Conservation (phyloP, 2,797 vertebrate species). For the Odontamblyopus lacepedii region DNA sequence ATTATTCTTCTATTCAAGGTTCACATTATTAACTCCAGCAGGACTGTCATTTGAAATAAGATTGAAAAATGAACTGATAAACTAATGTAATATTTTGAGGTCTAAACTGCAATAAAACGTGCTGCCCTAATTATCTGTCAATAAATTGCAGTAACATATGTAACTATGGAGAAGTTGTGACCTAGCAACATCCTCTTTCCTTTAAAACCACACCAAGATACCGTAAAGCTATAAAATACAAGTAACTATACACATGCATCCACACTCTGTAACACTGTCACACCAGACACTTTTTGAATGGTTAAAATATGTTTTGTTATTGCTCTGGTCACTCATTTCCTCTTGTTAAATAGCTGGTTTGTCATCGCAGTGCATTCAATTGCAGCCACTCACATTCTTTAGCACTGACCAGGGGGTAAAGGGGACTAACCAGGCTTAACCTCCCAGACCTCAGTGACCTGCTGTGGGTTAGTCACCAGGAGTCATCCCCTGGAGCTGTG, state of each 20-base stretch:
- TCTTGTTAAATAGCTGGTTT: constrained; percentile 16
- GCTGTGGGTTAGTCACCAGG: constrained; percentile 28
- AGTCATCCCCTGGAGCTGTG: constrained; percentile 28
- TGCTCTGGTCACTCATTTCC: constrained; percentile 3
- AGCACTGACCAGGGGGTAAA: constrained; percentile 27
- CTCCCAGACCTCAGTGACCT: constrained; percentile 33
- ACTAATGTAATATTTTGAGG: too few relatives aligned
- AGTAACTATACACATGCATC: not conserved
- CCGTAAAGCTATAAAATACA: constrained; percentile 7
- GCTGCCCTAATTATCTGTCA: not conserved
- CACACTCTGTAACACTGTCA: not conserved
- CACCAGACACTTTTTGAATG: not conserved
- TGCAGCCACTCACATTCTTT: constrained; percentile 23
- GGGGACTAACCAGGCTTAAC: constrained; percentile 50
- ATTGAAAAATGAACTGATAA: too few relatives aligned
- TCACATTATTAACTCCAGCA: too few relatives aligned
- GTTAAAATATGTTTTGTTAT: not conserved
- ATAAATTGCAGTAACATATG: not conserved
- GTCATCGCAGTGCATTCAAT: constrained; percentile 27
- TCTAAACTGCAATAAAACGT: not conserved
- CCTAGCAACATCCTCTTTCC: constrained; percentile 53
- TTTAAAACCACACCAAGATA: not conserved
- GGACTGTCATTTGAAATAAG: too few relatives aligned
- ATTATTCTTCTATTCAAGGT: too few relatives aligned
- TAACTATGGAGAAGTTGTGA: constrained; percentile 44